Evolutionary conservation across 2,113 vertebrate species (phyloP), one percentile per base, ranked within the genome.

Genomic region (Clinocottus analis): DNA sequence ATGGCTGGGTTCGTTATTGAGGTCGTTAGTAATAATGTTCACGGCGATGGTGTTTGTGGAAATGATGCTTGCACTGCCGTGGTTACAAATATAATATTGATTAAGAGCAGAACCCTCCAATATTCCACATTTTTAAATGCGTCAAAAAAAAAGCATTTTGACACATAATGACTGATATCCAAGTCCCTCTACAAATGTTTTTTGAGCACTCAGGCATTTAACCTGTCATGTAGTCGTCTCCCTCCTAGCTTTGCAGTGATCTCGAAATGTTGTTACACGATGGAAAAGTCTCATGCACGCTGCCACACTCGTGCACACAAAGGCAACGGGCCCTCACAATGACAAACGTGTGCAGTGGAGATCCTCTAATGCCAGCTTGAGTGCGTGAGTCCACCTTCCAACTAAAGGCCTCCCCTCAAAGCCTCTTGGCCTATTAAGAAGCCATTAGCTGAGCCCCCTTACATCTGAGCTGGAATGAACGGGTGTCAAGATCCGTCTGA

Each of bases 381-480:
- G 74, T 77, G 70, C 77, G 53, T 72, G 69, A 59, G 65, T 83
- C 65, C 55, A 39, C 43, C 55, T 72, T 77, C 72, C n/a, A 9
- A 14, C 75, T 39, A 66, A 4, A 64, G 71, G 74, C 76, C 83
- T 51, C 29, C 73, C 87, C 83, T 49, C 58, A 91, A n/a, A 95
- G 93, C 94, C 93, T 93, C 83, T 37, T 77, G 94, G 93, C 94
- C 95, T 88, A 95, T 97, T 97, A 96, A 96, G 96, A 97, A 95
- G 91, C 96, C 95, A 96, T 97, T 96, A 97, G 95, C 95, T 96
- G 94, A 96, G 92, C 91, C 93, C 89, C 53, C 76, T 82, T 75
- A 92, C 94, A 95, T 96, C 96, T 95, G 95, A 95, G 94, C 95
- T 91, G 92, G 91, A 93, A 93, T 95, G 95, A 96, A 95, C 94